Conservation (phyloP, 2,797 vertebrate genomes). For the Mycteria americana region DNA sequence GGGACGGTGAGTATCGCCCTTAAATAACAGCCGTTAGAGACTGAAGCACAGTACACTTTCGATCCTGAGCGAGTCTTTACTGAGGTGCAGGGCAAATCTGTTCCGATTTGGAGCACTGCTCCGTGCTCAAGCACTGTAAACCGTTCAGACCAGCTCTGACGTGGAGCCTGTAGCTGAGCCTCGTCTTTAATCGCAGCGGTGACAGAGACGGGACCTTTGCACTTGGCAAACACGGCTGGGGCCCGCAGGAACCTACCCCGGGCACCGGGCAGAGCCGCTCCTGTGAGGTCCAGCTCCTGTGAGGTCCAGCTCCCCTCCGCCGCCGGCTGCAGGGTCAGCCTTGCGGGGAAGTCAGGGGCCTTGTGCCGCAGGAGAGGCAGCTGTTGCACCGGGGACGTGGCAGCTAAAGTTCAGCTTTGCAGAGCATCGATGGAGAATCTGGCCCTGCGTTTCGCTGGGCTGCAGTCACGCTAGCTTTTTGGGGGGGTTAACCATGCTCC, state of each 20-base stretch:
- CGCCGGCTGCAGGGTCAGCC: not conserved
- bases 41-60: not conserved
- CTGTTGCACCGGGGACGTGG: fast-evolving
- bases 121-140: fast-evolving
- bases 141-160: not conserved
- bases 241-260: not conserved
- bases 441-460: not conserved
- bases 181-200: not conserved
- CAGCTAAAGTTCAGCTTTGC: not conserved
- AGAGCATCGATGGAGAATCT: fast-evolving
- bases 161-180: not conserved
- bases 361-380: not conserved
- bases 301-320: not conserved
- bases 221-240: not conserved
- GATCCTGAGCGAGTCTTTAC: not conserved
- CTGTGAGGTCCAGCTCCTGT: not conserved
- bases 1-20: not conserved
- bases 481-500: not conserved
- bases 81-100: not conserved
- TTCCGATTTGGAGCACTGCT: fast-evolving
- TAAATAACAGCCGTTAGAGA: not conserved
- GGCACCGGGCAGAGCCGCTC: not conserved
- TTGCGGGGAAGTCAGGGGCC: not conserved
- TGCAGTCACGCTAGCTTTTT: not conserved
- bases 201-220: not conserved